Percentiles rank a stretch among this genome's conserved stretches.
Conservation (phyloP, 2,113 vertebrate species). For the Fulica atra region DNA sequence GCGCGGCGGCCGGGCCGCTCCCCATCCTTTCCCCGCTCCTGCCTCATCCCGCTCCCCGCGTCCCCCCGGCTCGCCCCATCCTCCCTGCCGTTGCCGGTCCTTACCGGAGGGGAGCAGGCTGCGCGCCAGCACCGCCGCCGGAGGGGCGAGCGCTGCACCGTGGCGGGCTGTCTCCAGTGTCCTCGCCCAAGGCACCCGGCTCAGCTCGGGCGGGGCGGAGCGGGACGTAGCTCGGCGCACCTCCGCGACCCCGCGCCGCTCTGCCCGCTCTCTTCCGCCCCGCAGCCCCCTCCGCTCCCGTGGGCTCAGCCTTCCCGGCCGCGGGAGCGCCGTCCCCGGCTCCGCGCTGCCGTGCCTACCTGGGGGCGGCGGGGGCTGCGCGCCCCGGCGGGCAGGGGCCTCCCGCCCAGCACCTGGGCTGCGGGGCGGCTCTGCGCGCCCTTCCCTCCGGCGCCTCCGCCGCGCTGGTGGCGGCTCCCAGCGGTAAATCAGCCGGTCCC, state of each 20-base stretch:
- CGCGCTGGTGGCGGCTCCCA: conserved; percentile 60
- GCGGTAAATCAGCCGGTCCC: conserved; percentile 54
- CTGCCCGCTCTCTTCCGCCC: not conserved
- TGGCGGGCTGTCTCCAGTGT: not conserved
- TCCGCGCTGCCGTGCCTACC: not conserved
- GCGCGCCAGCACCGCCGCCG: not conserved
- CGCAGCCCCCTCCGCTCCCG: not conserved
- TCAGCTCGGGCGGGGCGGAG: not conserved
- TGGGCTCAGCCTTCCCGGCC: not conserved
- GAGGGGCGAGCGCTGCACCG: not conserved
- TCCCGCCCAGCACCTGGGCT: conserved; percentile 30
- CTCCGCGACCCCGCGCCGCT: not conserved
- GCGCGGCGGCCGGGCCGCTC: not conserved
- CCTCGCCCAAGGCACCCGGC: not conserved
- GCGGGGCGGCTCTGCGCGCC: conserved; percentile 45
- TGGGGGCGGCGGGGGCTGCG: not conserved
- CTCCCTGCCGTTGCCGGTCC: not conserved
- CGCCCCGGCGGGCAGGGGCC: conserved; percentile 24
- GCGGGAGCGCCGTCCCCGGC: not conserved
- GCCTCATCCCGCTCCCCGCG: not conserved
- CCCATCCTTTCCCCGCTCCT: not conserved
- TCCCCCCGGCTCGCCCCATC: not conserved
- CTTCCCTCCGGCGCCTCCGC: conserved; percentile 4
- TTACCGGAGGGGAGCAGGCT: not conserved
- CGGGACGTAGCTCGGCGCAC: not conserved